Evolutionary conservation across 2,888 invertebrate genomes (phyloP).

Genomic region (Phania funesta): DNA sequence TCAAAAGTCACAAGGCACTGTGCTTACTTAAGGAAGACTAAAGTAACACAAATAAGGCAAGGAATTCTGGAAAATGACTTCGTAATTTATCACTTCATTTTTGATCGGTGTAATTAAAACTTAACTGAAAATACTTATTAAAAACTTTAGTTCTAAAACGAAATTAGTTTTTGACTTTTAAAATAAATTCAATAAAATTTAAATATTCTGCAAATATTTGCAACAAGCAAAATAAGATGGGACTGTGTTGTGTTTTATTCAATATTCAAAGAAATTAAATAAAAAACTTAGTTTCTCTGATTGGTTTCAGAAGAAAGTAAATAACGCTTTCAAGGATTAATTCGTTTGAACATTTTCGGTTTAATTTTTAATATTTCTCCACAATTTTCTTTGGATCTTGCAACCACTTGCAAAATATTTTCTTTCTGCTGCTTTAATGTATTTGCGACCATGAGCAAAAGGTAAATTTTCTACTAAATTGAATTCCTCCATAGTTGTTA

Average conservation of each 20-base stretch:
- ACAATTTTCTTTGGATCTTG: not conserved
- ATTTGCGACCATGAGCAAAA: conserved; percentile 15
- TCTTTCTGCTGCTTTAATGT: not conserved
- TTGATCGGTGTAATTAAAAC: no score
- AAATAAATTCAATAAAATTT: conserved; percentile 12
- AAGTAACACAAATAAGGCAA: not conserved
- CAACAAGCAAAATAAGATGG: not conserved
- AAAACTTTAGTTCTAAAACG: not conserved
- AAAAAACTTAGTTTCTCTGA: not conserved
- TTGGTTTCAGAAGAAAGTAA: not conserved
- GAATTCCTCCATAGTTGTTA: conserved; percentile 27
- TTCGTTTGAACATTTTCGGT: not conserved
- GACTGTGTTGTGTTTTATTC: no score
- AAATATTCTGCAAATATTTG: not conserved
- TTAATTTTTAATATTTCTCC: not conserved
- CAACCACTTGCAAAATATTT: not conserved
- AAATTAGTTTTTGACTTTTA: not conserved
- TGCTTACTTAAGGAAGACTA: conserved; percentile 64
- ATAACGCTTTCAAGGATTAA: not conserved
- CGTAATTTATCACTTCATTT: no score
- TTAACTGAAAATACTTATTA: not conserved
- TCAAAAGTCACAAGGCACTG: conserved; percentile 69
- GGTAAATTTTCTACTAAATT: conserved; percentile 44
- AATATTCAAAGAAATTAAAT: no score
- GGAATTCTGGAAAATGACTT: not conserved